Evolutionary conservation across 2,888 invertebrate species (phyloP).

Genomic region (Caenorhabditis zanzibari): DNA sequence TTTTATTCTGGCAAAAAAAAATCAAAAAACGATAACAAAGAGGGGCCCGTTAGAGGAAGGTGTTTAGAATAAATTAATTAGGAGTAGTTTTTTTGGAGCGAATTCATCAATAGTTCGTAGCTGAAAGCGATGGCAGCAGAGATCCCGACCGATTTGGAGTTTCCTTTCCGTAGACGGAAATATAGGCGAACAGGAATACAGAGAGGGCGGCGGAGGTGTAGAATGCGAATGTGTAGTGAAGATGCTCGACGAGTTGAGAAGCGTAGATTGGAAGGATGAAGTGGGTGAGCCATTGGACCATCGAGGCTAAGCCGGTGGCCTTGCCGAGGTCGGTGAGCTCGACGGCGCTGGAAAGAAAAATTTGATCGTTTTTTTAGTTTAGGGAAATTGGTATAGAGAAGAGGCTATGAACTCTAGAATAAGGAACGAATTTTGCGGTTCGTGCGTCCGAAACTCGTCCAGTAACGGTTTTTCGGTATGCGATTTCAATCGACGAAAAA

Average conservation of each 20-base stretch:
- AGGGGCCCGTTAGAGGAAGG: slow-evolving; percentile 50
- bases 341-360: slow-evolving; percentile 79
- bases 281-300: slow-evolving; percentile 82
- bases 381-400: neutral
- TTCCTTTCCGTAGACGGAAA: slow-evolving; percentile 79
- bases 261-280: slow-evolving; percentile 83
- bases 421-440: no score
- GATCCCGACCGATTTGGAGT: slow-evolving; percentile 79
- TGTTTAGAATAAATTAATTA: slow-evolving; percentile 27
- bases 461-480: no score
- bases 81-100: neutral
- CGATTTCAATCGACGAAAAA: no score
- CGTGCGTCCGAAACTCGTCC: no score
- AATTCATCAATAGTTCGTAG: slow-evolving; percentile 62
- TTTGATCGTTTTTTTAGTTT: neutral
- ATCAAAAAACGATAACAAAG: slow-evolving; percentile 20
- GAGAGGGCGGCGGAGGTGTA: slow-evolving; percentile 80
- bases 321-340: slow-evolving; percentile 82
- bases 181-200: slow-evolving; percentile 76
- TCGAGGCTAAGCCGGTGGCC: slow-evolving; percentile 83
- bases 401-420: neutral
- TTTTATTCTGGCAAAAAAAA: neutral
- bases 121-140: slow-evolving; percentile 79
- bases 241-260: slow-evolving; percentile 79
- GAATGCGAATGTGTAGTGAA: slow-evolving; percentile 83